Evolutionary conservation across 2,888 invertebrate species (phyloP), one percentile per base, ranked within the genome.

Genomic region (Lottia gigantea): DNA sequence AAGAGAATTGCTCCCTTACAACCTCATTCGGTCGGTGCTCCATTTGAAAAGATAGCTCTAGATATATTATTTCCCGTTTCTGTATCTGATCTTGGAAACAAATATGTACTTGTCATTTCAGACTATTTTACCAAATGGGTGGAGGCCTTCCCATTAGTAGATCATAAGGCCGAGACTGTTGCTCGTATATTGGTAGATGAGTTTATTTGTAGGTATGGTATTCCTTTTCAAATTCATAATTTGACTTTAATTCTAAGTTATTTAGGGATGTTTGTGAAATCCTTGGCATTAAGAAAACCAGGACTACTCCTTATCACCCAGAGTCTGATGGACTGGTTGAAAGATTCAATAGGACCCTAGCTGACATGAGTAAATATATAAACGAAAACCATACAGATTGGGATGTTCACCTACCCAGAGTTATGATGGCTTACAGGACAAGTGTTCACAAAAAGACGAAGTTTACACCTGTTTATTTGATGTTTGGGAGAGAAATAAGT

Each of bases 221-320:
- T 64, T 31, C 64, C 64, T 3, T 12, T 19, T n/a, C 47, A 23
- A n/a, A 62, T 45, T 11, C 61, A 62, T 62, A 26, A 26, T n/a
- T 1, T 2, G n/a, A 67, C 23, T 67, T 67, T n/a, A 45, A 62
- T n/a, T 67, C 67, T 14, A 62, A 16, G 6, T 16, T 67, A 40
- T 67, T 62, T 40, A 23, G 31, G 19, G 62, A 67, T 19, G 31
- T 67, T n/a, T 62, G 45, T 62, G 15, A 46, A 11, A 15, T n/a
- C 15, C 46, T 67, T 2, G 61, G 45, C 0, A 49, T 67, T n/a
- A 31, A 45, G 8, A 67, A 49, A 31, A 67, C 40, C 0, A 31
- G 67, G 25, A 67, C 40, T 6, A 25, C 62, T 7, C 62, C 67
- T 16, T 62, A 67, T 67, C 46, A 62, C n/a, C 67, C 62, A n/a